phyloP scores from a whole-genome alignment of 2,888 invertebrate species.

The Leistus spinibarbis region DNA sequence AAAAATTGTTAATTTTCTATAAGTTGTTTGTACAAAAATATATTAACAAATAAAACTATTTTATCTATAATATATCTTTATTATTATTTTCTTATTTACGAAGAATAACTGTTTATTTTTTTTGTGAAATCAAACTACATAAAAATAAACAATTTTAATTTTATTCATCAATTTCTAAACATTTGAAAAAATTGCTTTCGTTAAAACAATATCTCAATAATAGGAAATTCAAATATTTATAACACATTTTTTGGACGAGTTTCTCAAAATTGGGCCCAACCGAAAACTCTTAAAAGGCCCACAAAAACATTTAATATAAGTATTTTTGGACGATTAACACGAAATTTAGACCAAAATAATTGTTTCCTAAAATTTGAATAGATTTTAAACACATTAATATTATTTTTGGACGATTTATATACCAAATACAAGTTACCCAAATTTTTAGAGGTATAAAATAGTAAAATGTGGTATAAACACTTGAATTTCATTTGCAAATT shows the following conservation, averaged over 20 bases:
- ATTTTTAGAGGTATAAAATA: no score
- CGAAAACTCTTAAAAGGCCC: neutral
- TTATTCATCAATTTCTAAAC: neutral
- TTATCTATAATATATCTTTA: neutral
- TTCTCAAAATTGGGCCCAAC: neutral
- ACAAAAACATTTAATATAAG: no score
- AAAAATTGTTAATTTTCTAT: neutral
- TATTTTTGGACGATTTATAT: neutral
- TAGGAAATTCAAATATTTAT: neutral
- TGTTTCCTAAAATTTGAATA: no score
- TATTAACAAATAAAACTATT: neutral
- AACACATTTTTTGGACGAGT: neutral
- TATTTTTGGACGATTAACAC: neutral
- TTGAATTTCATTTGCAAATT: neutral
- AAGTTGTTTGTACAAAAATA: neutral
- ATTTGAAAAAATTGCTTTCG: neutral
- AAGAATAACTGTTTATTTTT: no score
- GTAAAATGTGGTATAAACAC: neutral
- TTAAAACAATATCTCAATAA: neutral
- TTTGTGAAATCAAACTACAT: neutral
- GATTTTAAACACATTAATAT: no score
- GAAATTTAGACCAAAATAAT: no score
- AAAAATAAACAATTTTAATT: neutral
- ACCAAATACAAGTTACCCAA: neutral
- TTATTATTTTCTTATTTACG: no score